Conservation (phyloP, 2,113 vertebrate genomes). For the Camelus dromedarius region DNA sequence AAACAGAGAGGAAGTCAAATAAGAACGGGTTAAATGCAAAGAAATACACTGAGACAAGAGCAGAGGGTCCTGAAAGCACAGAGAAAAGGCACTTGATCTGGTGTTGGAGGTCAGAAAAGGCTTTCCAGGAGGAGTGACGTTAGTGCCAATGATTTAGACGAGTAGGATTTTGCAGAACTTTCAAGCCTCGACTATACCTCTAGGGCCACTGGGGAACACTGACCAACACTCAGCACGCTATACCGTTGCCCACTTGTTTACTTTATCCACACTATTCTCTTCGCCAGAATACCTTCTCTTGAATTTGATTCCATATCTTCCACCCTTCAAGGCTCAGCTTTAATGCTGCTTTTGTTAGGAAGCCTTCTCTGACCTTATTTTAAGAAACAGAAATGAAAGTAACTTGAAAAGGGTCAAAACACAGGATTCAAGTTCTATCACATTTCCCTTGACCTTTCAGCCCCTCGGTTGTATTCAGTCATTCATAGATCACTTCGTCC, state of each 20-base stretch:
- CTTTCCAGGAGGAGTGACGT: not conserved
- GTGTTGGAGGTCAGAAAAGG: not conserved
- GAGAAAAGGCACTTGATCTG: not conserved
- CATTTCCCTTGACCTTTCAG: not conserved
- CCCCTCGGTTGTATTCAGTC: not conserved
- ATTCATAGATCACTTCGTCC: not conserved
- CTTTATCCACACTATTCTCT: not conserved
- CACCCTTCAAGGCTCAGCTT: not conserved
- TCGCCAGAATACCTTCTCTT: not conserved
- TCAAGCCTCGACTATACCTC: not conserved
- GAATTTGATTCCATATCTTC: not conserved
- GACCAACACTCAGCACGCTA: not conserved
- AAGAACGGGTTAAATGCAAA: not conserved
- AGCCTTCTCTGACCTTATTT: slow-evolving; percentile 4
- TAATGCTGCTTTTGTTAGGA: not conserved
- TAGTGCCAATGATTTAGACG: not conserved
- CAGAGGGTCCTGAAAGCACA: not conserved
- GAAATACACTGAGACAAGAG: not conserved
- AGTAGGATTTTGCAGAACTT: not conserved
- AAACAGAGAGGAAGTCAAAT: not conserved
- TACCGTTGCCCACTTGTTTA: not conserved
- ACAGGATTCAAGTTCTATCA: slow-evolving; percentile 1
- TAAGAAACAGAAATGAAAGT: slow-evolving; percentile 30
- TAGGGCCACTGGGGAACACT: not conserved
- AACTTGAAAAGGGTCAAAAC: slow-evolving; percentile 6